These are phyloP conservation scores for Heteromormyrus szaboi DNA, from an alignment of 2,797 vertebrate genomes.

Conservation along the genomic window DNA sequence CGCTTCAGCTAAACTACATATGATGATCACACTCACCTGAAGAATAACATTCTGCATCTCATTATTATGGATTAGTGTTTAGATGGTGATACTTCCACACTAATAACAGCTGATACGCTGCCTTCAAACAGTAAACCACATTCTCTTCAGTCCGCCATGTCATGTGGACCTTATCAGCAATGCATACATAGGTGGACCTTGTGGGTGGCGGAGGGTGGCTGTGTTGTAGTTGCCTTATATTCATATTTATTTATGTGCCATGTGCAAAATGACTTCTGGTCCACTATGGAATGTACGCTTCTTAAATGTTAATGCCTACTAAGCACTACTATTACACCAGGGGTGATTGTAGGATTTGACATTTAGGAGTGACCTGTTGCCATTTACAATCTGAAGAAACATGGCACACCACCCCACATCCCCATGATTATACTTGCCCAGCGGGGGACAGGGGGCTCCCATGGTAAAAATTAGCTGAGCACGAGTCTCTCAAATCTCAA, in stretches of 20 bases:
- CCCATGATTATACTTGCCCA: not conserved
- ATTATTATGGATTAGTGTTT: not conserved
- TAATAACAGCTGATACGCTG: not conserved
- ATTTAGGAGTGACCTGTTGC: not conserved
- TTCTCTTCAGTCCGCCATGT: not conserved
- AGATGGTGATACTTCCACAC: not conserved
- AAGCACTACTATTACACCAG: not conserved
- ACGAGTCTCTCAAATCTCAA: not conserved
- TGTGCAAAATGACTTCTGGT: too few relatives aligned
- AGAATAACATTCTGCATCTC: not conserved
- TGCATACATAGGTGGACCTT: not conserved
- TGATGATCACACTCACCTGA: not conserved
- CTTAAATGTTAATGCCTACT: not conserved
- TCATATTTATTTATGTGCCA: not conserved
- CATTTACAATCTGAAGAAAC: not conserved
- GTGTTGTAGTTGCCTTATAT: not conserved
- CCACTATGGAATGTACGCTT: not conserved
- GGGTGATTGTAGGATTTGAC: not conserved
- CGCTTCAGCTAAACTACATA: not conserved
- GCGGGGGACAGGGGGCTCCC: not conserved
- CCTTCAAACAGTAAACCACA: not conserved
- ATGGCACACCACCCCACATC: not conserved
- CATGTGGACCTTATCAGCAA: not conserved
- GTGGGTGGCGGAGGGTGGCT: too few relatives aligned
- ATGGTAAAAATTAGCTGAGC: not conserved